Evolutionary conservation across 1,140 invertebrate species (phyloP).

Genomic region (Trichoplusia ni): DNA sequence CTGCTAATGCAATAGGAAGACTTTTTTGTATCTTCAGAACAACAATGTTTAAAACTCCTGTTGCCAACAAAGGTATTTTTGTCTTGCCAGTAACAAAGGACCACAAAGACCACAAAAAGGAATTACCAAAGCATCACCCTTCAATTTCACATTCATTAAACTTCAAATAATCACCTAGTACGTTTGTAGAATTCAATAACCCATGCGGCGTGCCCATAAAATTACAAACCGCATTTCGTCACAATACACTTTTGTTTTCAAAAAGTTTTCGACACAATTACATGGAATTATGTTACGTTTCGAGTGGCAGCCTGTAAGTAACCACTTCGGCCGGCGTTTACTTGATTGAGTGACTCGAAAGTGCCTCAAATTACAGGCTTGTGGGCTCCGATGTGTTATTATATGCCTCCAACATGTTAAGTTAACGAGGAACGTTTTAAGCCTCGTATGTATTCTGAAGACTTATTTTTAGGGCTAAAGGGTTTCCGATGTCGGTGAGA

Average conservation of each 20-base stretch:
- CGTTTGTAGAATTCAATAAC: no score
- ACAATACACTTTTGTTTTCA: conserved; percentile 30
- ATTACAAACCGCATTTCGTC: conserved; percentile 16
- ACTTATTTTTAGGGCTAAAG: conserved; percentile 35
- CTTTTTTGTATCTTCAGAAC: no score
- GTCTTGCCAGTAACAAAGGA: not conserved
- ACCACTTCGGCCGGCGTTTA: conserved; percentile 38
- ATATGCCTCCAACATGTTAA: conserved; percentile 44
- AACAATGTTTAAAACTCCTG: no score
- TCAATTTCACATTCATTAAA: not conserved
- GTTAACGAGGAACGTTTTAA: conserved; percentile 41
- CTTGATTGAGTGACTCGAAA: conserved; percentile 61
- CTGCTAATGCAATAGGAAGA: no score
- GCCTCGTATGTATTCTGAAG: conserved; percentile 15
- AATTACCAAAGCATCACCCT: not conserved
- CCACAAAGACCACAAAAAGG: not conserved
- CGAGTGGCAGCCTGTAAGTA: conserved; percentile 13
- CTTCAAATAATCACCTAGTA: not conserved
- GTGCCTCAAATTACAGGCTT: conserved; percentile 63
- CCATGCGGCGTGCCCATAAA: no score
- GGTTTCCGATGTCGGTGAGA: not conserved
- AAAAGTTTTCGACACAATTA: conserved; percentile 26
- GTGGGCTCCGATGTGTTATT: conserved; percentile 48
- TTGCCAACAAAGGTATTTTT: no score
- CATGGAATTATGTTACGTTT: conserved; percentile 26